phyloP scores from a whole-genome alignment of 2,797 vertebrate genomes.

The Chelon auratus region DNA sequence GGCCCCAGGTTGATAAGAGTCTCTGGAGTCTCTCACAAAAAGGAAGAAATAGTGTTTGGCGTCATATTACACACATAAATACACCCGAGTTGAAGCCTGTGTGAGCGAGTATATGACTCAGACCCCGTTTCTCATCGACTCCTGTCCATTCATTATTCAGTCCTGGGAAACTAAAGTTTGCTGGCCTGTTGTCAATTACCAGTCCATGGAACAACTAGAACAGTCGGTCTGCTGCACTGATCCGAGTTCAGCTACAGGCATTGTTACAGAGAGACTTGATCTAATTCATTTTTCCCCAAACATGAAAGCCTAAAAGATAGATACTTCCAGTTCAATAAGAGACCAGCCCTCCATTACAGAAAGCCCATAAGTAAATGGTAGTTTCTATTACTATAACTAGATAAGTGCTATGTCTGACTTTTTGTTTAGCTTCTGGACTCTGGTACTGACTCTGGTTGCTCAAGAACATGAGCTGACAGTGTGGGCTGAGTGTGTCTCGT shows the following conservation, averaged over 20 bases:
- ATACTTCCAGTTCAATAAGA: neutral
- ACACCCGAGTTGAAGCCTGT: constrained; percentile 58
- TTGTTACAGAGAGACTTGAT: neutral
- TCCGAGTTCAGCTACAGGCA: constrained; percentile 6
- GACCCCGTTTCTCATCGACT: constrained; percentile 43
- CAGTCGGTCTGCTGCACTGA: constrained; percentile 8
- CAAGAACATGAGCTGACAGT: constrained; percentile 57
- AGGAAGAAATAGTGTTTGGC: constrained; percentile 62
- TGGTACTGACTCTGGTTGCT: constrained; percentile 43
- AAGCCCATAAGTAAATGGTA: neutral
- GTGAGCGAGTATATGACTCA: constrained; percentile 44
- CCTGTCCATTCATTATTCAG: constrained; percentile 70
- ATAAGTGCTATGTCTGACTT: neutral
- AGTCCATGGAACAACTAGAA: constrained; percentile 20
- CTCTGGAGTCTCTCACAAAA: constrained; percentile 52
- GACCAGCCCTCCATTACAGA: neutral
- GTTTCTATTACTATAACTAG: constrained; percentile 3
- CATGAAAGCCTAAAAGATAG: neutral
- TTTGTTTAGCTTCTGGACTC: constrained; percentile 31
- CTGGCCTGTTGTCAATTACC: constrained; percentile 36
- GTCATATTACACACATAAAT: constrained; percentile 68
- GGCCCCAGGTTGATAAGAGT: constrained; percentile 50
- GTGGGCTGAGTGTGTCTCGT: constrained; percentile 47
- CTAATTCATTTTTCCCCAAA: neutral
- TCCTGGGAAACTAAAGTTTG: constrained; percentile 54